Evolutionary conservation across 2,797 vertebrate species (phyloP), one percentile per base, ranked within the genome.

Genomic region (Erethizon dorsatum): DNA sequence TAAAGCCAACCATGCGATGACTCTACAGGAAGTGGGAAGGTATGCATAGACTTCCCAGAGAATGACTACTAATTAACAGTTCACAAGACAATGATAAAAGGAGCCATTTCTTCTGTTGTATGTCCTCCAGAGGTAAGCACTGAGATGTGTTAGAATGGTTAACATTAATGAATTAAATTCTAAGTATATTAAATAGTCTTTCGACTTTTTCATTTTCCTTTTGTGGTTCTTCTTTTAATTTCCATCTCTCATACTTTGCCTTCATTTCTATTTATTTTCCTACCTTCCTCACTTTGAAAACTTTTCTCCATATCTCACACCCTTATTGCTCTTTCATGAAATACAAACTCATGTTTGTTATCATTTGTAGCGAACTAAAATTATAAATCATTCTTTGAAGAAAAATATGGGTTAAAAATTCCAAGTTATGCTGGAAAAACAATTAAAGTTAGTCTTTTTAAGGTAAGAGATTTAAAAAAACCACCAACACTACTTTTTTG

Each of bases 401-500:
- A 47, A 88, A 73, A 24, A 45, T 45, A 50, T 56, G 87, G 47
- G 22, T 82, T 77, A 28, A 79, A 95, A 95, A 75, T 61, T 90
- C 14, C 45, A 96, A 47, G 45, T 52, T 85, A 50, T 59, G 54
- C 41, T 94, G 18, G n/a, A 82, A 95, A 83, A 47, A 15, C 59
- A 86, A 67, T 85, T 91, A 59, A 82, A 94, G 82, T 96, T 88
- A 79, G 52, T 56, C 88, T 91, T 63, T 77, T 57, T 52, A 15
- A 56, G 75, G 26, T 69, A 83, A 69, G 65, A 78, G n/a, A 78
- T 84, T 45, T 12, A n/a, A 24, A 31, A 50, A 90, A 85, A 92
- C 75, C 33, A 77, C 24, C 73, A 75, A 73, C 28, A 54, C 8
- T 56, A 78, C 59, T 91, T 96, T 77, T 79, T 33, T 41, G 78